A percentile compares a stretch with the other conserved stretches of the same genome.
Evolutionary conservation across 2,888 invertebrate genomes (phyloP).

Genomic region (Tiliacea aurago): DNA sequence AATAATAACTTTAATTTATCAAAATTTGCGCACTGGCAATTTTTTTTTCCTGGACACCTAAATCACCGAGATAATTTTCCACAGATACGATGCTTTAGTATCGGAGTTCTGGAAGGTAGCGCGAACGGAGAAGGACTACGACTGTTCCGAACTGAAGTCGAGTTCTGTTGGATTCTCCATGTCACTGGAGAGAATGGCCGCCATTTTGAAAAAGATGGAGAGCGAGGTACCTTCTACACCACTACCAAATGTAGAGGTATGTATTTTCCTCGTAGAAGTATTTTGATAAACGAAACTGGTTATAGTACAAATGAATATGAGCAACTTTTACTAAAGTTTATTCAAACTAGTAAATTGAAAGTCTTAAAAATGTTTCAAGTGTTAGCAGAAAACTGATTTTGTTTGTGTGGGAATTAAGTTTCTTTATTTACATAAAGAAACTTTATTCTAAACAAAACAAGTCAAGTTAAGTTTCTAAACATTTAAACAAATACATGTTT

Average conservation of each 20-base stretch:
- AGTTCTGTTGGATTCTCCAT: slow-evolving; percentile 96
- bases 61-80: too few species aligned
- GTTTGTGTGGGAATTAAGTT: too few species aligned
- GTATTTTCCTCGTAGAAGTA: neutral
- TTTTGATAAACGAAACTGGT: neutral
- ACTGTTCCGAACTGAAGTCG: slow-evolving; percentile 74
- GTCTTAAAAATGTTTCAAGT: too few species aligned
- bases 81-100: slow-evolving; percentile 95
- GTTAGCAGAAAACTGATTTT: too few species aligned
- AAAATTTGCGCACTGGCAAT: too few species aligned
- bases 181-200: slow-evolving; percentile 94
- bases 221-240: slow-evolving; percentile 88
- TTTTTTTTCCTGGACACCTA: too few species aligned
- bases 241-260: slow-evolving; percentile 87
- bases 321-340: neutral
- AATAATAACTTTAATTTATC: too few species aligned
- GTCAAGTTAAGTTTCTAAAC: too few species aligned
- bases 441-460: too few species aligned
- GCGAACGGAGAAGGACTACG: slow-evolving; percentile 78
- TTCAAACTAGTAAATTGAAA: too few species aligned
- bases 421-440: too few species aligned
- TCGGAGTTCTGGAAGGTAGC: slow-evolving; percentile 92
- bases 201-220: slow-evolving; percentile 92
- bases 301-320: neutral
- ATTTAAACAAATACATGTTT: too few species aligned